Base-by-base conservation (phyloP, 2,113 vertebrate species). In the Cettia cetti region DNA sequence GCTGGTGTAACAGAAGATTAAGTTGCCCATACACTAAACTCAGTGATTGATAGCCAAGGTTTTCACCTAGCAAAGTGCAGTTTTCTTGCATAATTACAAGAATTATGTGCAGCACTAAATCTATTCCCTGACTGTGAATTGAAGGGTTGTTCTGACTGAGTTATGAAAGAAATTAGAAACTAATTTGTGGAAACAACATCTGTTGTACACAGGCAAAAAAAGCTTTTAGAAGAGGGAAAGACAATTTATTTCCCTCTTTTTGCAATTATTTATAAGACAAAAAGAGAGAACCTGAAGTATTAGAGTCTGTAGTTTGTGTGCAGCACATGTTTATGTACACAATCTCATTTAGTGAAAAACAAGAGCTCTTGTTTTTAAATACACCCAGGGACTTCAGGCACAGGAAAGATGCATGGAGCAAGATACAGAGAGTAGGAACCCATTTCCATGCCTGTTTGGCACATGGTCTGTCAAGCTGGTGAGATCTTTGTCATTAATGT, bases 121-220 rank as follows among this genome's bases (percentile, higher is more conserved):
- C 94, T 97, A 86, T 97, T 97, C 97, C 84, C 91, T 95, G 86
- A 96, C 90, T 97, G 91, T 92, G 97, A 97, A 97, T 95, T 97
- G 95, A 97, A 97, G 91, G 93, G 93, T 97, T 97, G 94, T 97
- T 98, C 95, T 97, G 90, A 96, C 95, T 98, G 95, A 98, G 92
- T 97, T 98, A 98, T 97, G 96, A 96, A 98, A 97, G 94, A 97
- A 97, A 97, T 98, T 97, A 98, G 95, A 86, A 98, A 96, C 93
- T 97, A 97, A 98, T 98, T 97, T 98, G 89, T 97, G 79, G 89
- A 94, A 98, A 94, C 92, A 97, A 96, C 96, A 98, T 98, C 96
- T 98, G 97, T 96, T 98, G 86, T 96, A 90, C 90, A 78, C 39
- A 69, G 63, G 53, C 35, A 14, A 84, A 91, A 82, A 90, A 93